Evolutionary conservation across 2,797 vertebrate genomes (phyloP), one percentile per base, ranked within the genome.

Genomic region (Luscinia luscinia): DNA sequence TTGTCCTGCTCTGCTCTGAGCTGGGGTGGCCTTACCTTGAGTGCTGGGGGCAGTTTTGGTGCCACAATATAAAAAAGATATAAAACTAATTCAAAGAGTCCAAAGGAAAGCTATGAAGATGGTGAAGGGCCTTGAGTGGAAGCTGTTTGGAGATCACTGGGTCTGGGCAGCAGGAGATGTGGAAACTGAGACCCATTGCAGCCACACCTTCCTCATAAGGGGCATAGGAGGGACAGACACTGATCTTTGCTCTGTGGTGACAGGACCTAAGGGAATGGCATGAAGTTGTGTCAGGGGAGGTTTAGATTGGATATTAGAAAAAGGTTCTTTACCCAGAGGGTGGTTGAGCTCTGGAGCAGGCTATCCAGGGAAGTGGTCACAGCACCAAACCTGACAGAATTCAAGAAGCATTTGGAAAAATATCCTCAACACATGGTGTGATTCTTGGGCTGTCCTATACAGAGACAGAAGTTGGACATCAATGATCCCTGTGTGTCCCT

Each of bases 11-110:
- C 43, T 77, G 24, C 38, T 58, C 51, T 59, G 57, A 2, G 0
- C n/a, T 40, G 40, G 7, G 11, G 6, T 0, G 0, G 66, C 22
- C 45, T 54, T 18, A 36, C 18, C 26, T 52, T 0, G 0, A 59
- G 30, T 41, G 16, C 12, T 36, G 46, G 5, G 24, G 18, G 5
- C n/a, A 64, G 6, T 1, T 45, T 15, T 9, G 43, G 12, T 0
- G 4, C 26, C 22, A 41, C 22, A 12, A 17, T 17, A 27, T 23
- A 14, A 32, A 5, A 64, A 70, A 52, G 0, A 34, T 18, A 34
- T 10, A 20, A 36, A 77, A 51, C 22, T 46, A 40, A 9, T 58
- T 12, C 8, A 27, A 34, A 46, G 18, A 9, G 1, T 11, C 28
- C 30, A 34, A 40, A 77, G 28, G 7, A 66, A 19, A 22, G 18